These are phyloP conservation scores for Palloptera scutellata DNA, from an alignment of 2,888 invertebrate genomes.

Conservation along the genomic window DNA sequence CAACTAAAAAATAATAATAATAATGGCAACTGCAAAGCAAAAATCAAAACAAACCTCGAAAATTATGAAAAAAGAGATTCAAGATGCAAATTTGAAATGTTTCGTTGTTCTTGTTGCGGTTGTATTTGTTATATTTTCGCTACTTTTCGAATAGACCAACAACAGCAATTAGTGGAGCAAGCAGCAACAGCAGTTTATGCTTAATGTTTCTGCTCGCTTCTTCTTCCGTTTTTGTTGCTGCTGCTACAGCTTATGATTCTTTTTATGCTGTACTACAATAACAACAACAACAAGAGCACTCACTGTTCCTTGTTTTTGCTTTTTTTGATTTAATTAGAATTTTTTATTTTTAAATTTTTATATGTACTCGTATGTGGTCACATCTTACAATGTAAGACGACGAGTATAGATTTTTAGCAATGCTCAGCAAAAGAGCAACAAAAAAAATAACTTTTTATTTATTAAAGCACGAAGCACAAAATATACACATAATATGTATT, in stretches of 20 bases:
- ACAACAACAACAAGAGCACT: not conserved
- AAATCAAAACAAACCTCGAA: no score
- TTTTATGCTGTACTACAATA: no score
- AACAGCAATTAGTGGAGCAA: not conserved
- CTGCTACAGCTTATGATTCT: not conserved
- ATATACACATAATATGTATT: not conserved
- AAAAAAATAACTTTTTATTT: not conserved
- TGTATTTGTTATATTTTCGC: not conserved
- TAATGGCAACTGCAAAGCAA: not conserved
- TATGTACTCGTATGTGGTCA: not conserved
- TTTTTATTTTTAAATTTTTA: slow-evolving; percentile 3
- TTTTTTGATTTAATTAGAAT: not conserved
- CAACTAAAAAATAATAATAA: not conserved
- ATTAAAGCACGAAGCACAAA: no score
- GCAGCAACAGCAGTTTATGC: not conserved
- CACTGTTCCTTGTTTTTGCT: not conserved
- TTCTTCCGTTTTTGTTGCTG: not conserved
- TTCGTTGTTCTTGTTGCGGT: not conserved
- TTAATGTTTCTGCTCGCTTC: not conserved
- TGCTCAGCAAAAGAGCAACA: no score
- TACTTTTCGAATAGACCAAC: not conserved
- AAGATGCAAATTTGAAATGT: no score
- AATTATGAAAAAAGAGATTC: no score
- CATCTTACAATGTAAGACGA: not conserved
- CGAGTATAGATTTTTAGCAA: not conserved